These are phyloP conservation scores for Fulmarus glacialis DNA, from an alignment of 2,113 vertebrate genomes.

Conservation along the genomic window DNA sequence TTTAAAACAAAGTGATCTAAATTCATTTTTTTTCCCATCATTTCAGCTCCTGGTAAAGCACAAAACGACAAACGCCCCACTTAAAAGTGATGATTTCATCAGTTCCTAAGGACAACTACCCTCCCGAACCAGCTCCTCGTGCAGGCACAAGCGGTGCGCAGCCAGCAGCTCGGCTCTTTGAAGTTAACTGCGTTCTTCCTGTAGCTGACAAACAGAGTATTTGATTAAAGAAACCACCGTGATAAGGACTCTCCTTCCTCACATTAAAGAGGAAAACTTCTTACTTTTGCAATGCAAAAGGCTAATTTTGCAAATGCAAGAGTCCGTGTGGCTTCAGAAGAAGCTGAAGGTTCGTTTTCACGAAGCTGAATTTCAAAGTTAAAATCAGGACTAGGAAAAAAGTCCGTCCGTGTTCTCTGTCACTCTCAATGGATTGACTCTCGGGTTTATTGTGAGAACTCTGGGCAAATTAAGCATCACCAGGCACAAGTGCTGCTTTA, in stretches of 20 bases:
- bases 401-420: not conserved
- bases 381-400: not conserved
- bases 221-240: not conserved
- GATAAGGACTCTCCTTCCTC: not conserved
- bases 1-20: not conserved
- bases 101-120: too few relatives aligned
- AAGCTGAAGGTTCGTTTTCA: not conserved
- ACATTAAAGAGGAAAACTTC: rapidly evolving
- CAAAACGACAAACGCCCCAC: rapidly evolving
- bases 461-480: not conserved
- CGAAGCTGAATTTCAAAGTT: not conserved
- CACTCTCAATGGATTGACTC: not conserved
- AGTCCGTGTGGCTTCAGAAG: not conserved
- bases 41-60: not conserved
- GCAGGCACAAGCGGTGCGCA: rapidly evolving
- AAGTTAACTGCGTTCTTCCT: not conserved
- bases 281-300: not conserved
- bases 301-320: not conserved
- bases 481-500: not conserved
- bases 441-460: not conserved
- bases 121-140: rapidly evolving
- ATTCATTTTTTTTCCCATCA: too few relatives aligned
- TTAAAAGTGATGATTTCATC: too few relatives aligned
- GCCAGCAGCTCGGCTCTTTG: not conserved
- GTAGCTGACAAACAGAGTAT: not conserved